Evolutionary conservation across 2,797 vertebrate species (phyloP).

Genomic region (Cephalopachus bancanus): DNA sequence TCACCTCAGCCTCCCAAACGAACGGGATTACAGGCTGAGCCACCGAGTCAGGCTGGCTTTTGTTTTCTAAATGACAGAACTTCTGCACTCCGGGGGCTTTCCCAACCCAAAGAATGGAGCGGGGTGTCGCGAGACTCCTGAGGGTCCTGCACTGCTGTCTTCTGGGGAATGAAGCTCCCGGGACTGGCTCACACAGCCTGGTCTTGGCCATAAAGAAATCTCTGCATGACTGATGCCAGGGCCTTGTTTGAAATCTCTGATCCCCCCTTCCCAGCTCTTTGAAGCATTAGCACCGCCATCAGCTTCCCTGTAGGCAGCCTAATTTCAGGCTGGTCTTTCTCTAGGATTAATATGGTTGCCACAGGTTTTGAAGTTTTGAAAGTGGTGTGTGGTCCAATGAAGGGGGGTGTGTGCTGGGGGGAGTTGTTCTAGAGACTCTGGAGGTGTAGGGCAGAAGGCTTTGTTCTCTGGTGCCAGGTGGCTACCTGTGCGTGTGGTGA

Average conservation of each 20-base stretch:
- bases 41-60: background rate
- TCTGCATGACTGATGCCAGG: background rate
- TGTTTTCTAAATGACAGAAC: background rate
- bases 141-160: background rate
- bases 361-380: slow-evolving; percentile 61
- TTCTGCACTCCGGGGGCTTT: background rate
- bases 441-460: slow-evolving; percentile 6
- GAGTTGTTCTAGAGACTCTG: background rate
- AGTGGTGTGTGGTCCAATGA: slow-evolving; percentile 61
- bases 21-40: no score
- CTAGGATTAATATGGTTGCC: background rate
- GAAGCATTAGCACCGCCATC: background rate
- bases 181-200: background rate
- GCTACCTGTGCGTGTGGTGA: background rate
- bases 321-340: slow-evolving; percentile 46
- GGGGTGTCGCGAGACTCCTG: background rate
- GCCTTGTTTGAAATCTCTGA: background rate
- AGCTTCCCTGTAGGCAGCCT: background rate
- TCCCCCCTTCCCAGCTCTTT: background rate
- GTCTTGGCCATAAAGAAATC: background rate
- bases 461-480: slow-evolving; percentile 64
- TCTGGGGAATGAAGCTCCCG: background rate
- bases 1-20: no score
- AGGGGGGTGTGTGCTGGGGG: background rate
- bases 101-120: background rate